Evolutionary conservation across 2,888 invertebrate genomes (phyloP).

Genomic region (Onthophagus sagittarius): DNA sequence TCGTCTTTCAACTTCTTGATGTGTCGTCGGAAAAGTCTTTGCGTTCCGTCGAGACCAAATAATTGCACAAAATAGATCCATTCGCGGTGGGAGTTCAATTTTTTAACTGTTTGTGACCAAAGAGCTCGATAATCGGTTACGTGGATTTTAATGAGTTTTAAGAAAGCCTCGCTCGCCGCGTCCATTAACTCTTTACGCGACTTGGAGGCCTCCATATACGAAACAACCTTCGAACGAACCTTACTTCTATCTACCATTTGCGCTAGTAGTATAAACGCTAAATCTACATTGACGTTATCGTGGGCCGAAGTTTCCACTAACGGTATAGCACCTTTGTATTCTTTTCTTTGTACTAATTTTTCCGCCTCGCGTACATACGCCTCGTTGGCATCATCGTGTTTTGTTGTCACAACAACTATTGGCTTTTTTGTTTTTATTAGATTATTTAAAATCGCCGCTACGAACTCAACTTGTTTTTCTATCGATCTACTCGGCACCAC

Average conservation of each 20-base stretch:
- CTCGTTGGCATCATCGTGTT: slow-evolving; percentile 91
- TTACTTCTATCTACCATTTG: slow-evolving; percentile 91
- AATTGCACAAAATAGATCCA: slow-evolving; percentile 86
- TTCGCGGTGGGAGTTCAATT: slow-evolving; percentile 81
- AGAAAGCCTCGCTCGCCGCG: slow-evolving; percentile 86
- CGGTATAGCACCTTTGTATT: slow-evolving; percentile 84
- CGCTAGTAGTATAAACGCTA: slow-evolving; percentile 84
- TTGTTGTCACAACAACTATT: slow-evolving; percentile 89
- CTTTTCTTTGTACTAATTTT: slow-evolving; percentile 81
- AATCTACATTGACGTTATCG: slow-evolving; percentile 93
- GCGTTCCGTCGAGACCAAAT: slow-evolving; percentile 72
- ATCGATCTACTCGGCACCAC: slow-evolving; percentile 85
- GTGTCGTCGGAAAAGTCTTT: slow-evolving; percentile 70
- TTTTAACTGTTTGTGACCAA: slow-evolving; percentile 84
- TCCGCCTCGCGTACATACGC: slow-evolving; percentile 86
- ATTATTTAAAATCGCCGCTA: slow-evolving; percentile 79
- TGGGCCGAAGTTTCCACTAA: slow-evolving; percentile 94
- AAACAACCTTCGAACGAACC: slow-evolving; percentile 63
- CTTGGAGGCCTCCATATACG: slow-evolving; percentile 80
- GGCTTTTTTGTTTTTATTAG: slow-evolving; percentile 93
- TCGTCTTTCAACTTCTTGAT: slow-evolving; percentile 79
- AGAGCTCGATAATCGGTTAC: slow-evolving; percentile 78
- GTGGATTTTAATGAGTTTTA: slow-evolving; percentile 78
- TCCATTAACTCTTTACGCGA: slow-evolving; percentile 85
- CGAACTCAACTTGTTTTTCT: slow-evolving; percentile 87